Percentiles rank a stretch among this genome's conserved stretches.
Conservation (phyloP, 2,888 invertebrate species). For the Orthosia cruda region DNA sequence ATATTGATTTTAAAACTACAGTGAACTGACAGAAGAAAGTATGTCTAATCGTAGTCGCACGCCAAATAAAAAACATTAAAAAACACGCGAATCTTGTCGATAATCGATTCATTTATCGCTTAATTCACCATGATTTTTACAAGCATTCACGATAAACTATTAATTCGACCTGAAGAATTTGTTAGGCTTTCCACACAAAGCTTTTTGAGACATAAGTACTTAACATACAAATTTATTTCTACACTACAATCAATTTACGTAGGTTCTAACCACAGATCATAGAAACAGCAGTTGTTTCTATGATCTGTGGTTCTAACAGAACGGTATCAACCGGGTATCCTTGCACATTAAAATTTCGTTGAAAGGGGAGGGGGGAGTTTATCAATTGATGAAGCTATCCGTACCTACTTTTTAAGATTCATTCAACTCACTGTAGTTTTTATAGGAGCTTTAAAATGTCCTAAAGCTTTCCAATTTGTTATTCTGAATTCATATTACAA, state of each 20-base stretch:
- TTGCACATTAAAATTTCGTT: background rate
- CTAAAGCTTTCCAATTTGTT: background rate
- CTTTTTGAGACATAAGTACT: background rate
- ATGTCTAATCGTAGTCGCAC: background rate
- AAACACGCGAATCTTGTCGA: slow-evolving; percentile 9
- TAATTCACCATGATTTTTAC: slow-evolving; percentile 14
- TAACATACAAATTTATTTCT: background rate
- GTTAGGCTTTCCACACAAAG: no score
- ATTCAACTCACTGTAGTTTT: slow-evolving; percentile 13
- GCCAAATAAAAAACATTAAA: slow-evolving; percentile 18
- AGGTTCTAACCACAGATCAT: no score
- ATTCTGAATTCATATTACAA: no score
- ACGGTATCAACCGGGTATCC: background rate
- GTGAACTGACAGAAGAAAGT: slow-evolving; percentile 25
- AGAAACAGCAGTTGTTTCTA: no score
- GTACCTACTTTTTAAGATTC: background rate
- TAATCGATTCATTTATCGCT: slow-evolving; percentile 5
- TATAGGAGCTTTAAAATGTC: background rate
- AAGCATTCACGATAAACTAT: background rate
- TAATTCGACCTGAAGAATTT: background rate
- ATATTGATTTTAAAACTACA: slow-evolving; percentile 5
- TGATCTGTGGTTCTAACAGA: no score
- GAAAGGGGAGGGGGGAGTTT: background rate
- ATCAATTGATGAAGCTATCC: background rate
- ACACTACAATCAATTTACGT: background rate